A percentile compares a stretch with the other conserved stretches of the same genome.
Evolutionary conservation across 2,888 invertebrate genomes (phyloP).

Genomic region (Tyria jacobaeae): DNA sequence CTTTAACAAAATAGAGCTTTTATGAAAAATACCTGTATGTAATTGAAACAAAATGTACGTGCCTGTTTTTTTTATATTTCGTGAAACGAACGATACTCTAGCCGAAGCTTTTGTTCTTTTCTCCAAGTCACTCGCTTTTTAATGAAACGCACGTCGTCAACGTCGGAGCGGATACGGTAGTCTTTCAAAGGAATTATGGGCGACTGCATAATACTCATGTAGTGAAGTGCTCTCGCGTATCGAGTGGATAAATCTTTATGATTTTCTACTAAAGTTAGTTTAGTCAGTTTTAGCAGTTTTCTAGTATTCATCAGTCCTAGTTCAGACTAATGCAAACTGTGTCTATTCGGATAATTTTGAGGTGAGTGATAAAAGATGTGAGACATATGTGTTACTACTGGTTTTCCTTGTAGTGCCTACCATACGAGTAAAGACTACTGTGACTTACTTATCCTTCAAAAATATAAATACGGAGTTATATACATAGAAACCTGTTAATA

Average conservation of each 20-base stretch:
- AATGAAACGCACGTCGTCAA: conserved; percentile 56
- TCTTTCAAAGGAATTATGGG: conserved; percentile 57
- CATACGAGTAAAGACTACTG: too few relatives aligned
- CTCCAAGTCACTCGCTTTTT: conserved; percentile 53
- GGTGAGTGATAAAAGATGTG: too few relatives aligned
- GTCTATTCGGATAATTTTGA: too few relatives aligned
- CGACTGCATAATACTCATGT: conserved; percentile 45
- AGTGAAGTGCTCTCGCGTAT: conserved; percentile 40
- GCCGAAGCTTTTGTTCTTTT: conserved; percentile 52
- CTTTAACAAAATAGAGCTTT: conserved; percentile 54
- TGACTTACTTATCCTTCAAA: too few relatives aligned
- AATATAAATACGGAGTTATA: too few relatives aligned
- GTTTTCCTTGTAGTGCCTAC: too few relatives aligned
- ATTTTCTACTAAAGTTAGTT: neutral
- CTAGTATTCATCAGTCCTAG: neutral
- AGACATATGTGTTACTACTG: too few relatives aligned
- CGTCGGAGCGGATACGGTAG: conserved; percentile 39
- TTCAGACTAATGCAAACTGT: too few relatives aligned
- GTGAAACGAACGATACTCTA: conserved; percentile 45
- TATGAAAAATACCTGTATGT: conserved; percentile 33
- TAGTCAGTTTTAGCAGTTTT: neutral
- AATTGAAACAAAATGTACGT: conserved; percentile 45
- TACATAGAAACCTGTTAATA: too few relatives aligned
- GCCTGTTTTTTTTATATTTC: conserved; percentile 54
- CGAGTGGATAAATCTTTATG: conserved; percentile 47